Evolutionary conservation across 2,797 vertebrate species (phyloP).

Genomic region (Falco peregrinus): DNA sequence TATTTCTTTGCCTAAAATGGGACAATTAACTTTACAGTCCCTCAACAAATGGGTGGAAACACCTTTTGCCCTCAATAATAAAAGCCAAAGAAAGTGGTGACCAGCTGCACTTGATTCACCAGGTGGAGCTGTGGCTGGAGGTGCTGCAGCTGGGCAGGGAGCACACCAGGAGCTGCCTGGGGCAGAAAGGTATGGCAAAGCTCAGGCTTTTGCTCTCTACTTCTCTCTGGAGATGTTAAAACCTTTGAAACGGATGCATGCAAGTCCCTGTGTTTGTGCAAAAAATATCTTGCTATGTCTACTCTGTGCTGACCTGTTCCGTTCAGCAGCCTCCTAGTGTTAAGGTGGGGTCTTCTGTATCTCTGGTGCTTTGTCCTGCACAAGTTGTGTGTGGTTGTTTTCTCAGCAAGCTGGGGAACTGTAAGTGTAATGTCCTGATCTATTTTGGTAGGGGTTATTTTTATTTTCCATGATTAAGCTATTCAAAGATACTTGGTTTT

Average conservation of each 20-base stretch:
- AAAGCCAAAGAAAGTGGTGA: background rate
- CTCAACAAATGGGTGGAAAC: background rate
- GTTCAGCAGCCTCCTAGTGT: background rate
- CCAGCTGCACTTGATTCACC: rapidly evolving
- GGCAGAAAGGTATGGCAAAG: background rate
- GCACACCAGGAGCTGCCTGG: background rate
- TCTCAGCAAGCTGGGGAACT: background rate
- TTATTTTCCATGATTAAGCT: background rate
- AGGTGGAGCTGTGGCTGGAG: rapidly evolving
- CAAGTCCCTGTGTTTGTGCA: rapidly evolving
- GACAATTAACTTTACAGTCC: background rate
- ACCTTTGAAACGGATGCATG: background rate
- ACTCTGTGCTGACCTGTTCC: background rate
- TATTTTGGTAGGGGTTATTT: rapidly evolving
- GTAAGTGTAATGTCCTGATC: background rate
- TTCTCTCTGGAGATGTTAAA: background rate
- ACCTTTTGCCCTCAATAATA: background rate
- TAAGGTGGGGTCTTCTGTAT: rapidly evolving
- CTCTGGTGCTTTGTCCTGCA: background rate
- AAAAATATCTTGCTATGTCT: background rate
- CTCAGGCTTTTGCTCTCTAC: rapidly evolving
- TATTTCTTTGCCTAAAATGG: background rate
- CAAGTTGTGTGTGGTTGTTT: rapidly evolving
- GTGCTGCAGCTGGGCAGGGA: background rate
- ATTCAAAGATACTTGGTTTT: background rate